Evolutionary conservation across 2,888 invertebrate genomes (phyloP).

Genomic region (Ormyrus pomaceus): DNA sequence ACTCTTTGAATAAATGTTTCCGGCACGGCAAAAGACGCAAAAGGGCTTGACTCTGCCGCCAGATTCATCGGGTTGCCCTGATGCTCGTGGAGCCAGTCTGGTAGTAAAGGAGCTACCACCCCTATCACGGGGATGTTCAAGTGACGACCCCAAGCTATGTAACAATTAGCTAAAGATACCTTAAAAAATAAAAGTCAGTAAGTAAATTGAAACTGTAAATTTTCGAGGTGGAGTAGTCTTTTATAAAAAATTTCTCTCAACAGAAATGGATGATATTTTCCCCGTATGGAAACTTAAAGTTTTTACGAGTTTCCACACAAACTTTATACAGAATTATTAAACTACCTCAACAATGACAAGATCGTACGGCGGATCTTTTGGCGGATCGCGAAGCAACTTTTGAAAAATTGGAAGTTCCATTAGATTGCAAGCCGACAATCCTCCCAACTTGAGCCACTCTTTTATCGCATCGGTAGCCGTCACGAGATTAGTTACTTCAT

Average conservation of each 20-base stretch:
- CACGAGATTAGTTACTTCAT: no score
- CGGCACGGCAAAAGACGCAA: conserved; percentile 6
- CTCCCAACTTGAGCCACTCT: no score
- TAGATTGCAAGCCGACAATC: conserved; percentile 11
- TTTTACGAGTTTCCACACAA: no score
- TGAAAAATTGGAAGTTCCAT: conserved; percentile 58
- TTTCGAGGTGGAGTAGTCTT: no score
- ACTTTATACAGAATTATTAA: no score
- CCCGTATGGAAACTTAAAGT: no score
- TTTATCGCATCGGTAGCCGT: no score
- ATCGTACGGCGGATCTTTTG: conserved; percentile 66
- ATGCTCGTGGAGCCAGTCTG: conserved; percentile 35
- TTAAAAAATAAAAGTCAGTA: not conserved
- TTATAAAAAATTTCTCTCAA: no score
- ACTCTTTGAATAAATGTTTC: conserved; percentile 37
- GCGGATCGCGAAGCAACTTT: conserved; percentile 60
- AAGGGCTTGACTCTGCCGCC: conserved; percentile 6
- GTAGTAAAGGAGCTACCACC: conserved; percentile 16
- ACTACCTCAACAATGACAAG: conserved; percentile 63
- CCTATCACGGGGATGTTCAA: conserved; percentile 43
- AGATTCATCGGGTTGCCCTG: conserved; percentile 44
- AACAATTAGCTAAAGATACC: conserved; percentile 36
- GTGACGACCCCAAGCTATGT: conserved; percentile 33
- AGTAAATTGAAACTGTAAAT: no score
- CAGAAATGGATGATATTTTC: no score